Base-by-base conservation (phyloP, 2,797 vertebrate species). In the Danio kyathit region DNA sequence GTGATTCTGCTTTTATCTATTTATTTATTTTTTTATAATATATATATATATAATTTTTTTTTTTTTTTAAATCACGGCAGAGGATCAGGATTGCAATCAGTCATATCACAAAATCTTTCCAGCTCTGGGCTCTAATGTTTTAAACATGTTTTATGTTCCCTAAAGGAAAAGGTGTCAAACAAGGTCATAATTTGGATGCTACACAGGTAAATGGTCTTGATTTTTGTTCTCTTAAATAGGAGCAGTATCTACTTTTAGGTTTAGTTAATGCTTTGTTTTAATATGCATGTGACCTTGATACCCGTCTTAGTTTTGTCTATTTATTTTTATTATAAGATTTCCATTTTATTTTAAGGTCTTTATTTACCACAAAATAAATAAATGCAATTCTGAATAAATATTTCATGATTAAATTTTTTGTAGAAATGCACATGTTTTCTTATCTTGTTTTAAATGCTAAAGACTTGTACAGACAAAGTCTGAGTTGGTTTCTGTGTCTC, bases 151-250 rank as follows among this genome's bases (percentile, higher is more conserved):
- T 78, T 81, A 46, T 84, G 46, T 79, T 40, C 52, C 44, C 49
- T 81, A 1, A 56, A 84, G 85, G 75, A 46, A 85, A 61, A 84
- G 70, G 70, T 44, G 60, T 43, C 13, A 51, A 29, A 16, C 74
- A 57, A 54, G 75, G 19, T 57, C 72, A 65, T 57, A 64, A 49
- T 80, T 7, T 74, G 66, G 81, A 86, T 40, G 76, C 17, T 12
- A 52, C n/a, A 49, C 81, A 83, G 81, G 85, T 84, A 76, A 0
- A 16, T 14, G 40, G 16, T 21, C 66, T 48, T 29, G 12, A 19
- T 38, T 49, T 38, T 41, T 44, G 8, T 54, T 70, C 29, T 11
- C 8, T 10, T 38, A 71, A 71, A 7, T 6, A 52, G 16, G 3
- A 13, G 11, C 43, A 66, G 46, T 19, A 64, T 17, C 12, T 49